Base-by-base conservation (phyloP, 1,140 invertebrate species). In the Anoplophora glabripennis region DNA sequence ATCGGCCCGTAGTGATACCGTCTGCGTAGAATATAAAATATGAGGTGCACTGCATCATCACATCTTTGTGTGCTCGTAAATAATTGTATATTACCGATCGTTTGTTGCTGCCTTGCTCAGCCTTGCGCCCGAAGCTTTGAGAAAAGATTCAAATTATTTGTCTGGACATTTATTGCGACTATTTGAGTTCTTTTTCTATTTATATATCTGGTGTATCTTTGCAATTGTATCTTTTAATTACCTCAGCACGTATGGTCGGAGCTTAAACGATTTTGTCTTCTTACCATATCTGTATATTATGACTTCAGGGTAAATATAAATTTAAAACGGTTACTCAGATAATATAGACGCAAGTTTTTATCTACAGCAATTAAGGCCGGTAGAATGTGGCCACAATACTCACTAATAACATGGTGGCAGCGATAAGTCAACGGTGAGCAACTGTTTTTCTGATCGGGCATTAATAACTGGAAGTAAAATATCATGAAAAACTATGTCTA, bases 31-130 rank as follows among this genome's bases (percentile, higher is more conserved):
- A 55, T 55, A 60, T 54, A 45, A 60, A 54, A 47, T 60, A 60
- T 60, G 58, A 60, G 48, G 58, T 60, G 58, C 36, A 54, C 51
- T 60, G 51, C 53, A 60, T 60, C 49, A 53, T 53, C 51, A 44
- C 48, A 41, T 46, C 47, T 36, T 46, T 47, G 54, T 57, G 54
- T 51, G 51, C 40, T 37, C 52, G 54, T 60, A 60, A 60, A 60
- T 60, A 60, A 60, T 42, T 60, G 42, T 46, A 54, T 55, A 60
- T 60, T 60, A 47, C 58, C 57, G 51, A 40, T 51, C 46, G 57
- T 52, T 45, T 58, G 56, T 38, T n/a, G 14, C 46, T 37, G 34
- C 56, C 36, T 40, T 47, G 48, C 57, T 46, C 53, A 42, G 41
- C 57, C 57, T 52, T 41, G 14, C 48, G 44, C 54, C 48, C 33